Conservation (phyloP, 2,113 vertebrate species). For the Fregetta grallaria region DNA sequence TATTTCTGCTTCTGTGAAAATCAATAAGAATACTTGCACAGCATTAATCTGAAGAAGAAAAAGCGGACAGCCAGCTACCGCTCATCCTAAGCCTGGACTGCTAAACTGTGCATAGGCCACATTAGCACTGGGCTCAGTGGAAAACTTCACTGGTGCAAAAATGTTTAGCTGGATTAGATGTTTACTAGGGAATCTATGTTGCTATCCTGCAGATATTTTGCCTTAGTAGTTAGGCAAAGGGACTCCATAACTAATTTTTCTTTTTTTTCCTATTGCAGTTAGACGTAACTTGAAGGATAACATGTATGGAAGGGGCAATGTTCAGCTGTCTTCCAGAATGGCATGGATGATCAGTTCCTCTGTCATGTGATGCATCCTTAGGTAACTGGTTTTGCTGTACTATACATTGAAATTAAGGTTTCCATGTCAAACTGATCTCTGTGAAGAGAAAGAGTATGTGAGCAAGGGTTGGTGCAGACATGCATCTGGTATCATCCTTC, state of each 20-base stretch:
- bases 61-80: background rate
- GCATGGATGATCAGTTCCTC: background rate
- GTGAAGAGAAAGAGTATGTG: background rate
- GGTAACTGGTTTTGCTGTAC: background rate
- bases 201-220: background rate
- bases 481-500: background rate
- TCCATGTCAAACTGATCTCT: background rate
- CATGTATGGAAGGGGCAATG: background rate
- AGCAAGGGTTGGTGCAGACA: background rate
- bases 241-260: rapidly evolving
- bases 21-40: background rate
- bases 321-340: background rate
- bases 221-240: background rate
- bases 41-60: background rate
- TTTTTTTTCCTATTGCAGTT: background rate
- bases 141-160: background rate
- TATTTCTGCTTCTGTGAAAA: background rate
- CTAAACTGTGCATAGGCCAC: background rate
- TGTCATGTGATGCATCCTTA: background rate
- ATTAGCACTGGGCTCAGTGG: background rate
- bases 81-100: background rate
- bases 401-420: background rate
- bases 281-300: background rate
- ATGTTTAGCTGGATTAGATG: background rate
- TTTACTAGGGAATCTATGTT: background rate